A percentile compares a stretch with the other conserved stretches of the same genome.
Conservation (phyloP, 1,140 invertebrate genomes). For the Campoletis sonorensis region DNA sequence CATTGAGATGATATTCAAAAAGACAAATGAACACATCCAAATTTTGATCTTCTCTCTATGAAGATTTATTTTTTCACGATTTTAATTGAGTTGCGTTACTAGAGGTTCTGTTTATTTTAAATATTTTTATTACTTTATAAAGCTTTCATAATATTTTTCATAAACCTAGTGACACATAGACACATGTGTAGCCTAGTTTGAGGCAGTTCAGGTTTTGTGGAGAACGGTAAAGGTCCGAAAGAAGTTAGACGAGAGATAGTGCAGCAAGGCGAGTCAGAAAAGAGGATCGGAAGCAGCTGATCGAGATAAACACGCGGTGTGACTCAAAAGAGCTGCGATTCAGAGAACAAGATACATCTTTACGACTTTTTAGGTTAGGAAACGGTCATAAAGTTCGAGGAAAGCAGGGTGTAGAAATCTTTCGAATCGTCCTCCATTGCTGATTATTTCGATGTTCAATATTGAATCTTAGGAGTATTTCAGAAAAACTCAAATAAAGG, state of each 20-base stretch:
- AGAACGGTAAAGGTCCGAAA: neutral
- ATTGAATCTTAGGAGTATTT: neutral
- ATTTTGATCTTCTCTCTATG: no score
- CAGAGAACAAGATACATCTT: neutral
- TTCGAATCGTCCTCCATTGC: neutral
- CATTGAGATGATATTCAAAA: no score
- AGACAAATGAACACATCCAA: no score
- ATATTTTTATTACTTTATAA: no score
- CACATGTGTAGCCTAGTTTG: neutral
- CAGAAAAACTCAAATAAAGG: neutral
- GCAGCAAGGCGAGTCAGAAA: neutral
- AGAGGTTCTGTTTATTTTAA: no score
- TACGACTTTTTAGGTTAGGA: neutral
- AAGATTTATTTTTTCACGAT: no score
- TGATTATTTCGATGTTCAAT: neutral
- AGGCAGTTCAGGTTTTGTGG: neutral
- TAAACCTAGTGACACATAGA: neutral
- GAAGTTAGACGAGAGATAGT: constrained; percentile 19
- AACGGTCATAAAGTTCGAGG: neutral
- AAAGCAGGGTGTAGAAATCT: neutral
- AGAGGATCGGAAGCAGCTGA: constrained; percentile 18
- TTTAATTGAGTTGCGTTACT: no score
- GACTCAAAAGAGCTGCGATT: neutral
- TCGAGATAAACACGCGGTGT: constrained; percentile 14
- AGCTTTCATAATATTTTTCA: no score